Evolutionary conservation across 2,113 vertebrate genomes (phyloP).

Genomic region (Hydropotes inermis): DNA sequence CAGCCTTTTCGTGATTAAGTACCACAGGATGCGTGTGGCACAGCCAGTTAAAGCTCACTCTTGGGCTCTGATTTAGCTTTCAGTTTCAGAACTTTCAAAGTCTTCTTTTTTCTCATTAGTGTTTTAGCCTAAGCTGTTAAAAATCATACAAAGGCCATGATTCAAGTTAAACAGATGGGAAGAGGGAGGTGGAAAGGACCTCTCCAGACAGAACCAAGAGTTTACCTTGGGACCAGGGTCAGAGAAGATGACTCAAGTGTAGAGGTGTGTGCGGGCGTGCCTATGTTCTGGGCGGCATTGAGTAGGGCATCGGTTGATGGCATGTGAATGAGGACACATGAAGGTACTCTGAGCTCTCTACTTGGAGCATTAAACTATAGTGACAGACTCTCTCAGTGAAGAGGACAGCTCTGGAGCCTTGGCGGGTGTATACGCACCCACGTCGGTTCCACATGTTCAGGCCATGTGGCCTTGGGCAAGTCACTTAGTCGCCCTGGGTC

Average conservation of each 20-base stretch:
- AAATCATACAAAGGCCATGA: neutral
- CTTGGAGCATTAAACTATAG: neutral
- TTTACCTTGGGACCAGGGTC: neutral
- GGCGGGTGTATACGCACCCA: neutral
- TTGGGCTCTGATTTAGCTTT: neutral
- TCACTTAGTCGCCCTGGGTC: neutral
- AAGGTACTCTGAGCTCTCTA: accelerated
- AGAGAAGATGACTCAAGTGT: neutral
- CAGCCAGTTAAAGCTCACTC: neutral
- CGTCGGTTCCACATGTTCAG: accelerated
- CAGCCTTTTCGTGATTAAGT: accelerated
- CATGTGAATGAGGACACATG: accelerated
- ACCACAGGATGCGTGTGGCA: accelerated
- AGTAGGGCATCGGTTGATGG: too few species aligned
- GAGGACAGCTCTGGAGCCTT: neutral
- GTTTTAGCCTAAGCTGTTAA: neutral
- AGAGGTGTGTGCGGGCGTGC: accelerated
- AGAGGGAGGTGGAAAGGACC: neutral
- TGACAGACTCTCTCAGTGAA: accelerated
- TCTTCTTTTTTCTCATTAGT: neutral
- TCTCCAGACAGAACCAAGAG: neutral
- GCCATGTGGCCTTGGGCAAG: neutral
- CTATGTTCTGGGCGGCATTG: neutral
- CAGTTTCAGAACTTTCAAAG: neutral
- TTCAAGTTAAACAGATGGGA: neutral